These are phyloP conservation scores for Gasterosteus nipponicus DNA, from an alignment of 2,113 vertebrate genomes.

Conservation along the genomic window DNA sequence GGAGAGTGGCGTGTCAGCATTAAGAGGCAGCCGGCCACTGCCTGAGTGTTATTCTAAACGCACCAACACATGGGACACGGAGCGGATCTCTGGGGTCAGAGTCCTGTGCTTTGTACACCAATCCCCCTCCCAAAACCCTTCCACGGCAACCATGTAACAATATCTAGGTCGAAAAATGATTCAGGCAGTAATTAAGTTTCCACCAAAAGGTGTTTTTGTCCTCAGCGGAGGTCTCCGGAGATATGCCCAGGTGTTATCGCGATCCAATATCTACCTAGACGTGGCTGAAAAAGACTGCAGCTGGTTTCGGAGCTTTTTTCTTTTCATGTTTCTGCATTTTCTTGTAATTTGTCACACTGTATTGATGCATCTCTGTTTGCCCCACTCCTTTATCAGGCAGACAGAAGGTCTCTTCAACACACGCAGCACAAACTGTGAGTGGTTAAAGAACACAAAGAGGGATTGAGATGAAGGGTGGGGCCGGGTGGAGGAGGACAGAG, in stretches of 20 bases:
- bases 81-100: background rate
- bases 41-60: background rate
- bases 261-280: background rate
- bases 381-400: conserved; percentile 41
- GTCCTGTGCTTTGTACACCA: background rate
- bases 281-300: background rate
- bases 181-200: background rate
- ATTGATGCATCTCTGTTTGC: conserved; percentile 17
- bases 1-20: background rate
- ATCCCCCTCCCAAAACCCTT: background rate
- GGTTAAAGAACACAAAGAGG: conserved; percentile 52
- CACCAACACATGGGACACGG: background rate
- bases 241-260: background rate
- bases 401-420: conserved; percentile 54
- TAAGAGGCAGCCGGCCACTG: background rate
- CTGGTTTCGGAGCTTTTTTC: background rate
- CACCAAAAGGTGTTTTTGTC: background rate
- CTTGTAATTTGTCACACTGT: conserved; percentile 17
- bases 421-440: conserved; percentile 36
- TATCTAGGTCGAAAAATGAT: background rate
- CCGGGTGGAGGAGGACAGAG: conserved; percentile 53
- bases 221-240: background rate
- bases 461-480: conserved; percentile 55
- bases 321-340: conserved; percentile 20
- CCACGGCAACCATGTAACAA: background rate